Base-by-base conservation (phyloP, 2,797 vertebrate species). In the Ataeniobius toweri region DNA sequence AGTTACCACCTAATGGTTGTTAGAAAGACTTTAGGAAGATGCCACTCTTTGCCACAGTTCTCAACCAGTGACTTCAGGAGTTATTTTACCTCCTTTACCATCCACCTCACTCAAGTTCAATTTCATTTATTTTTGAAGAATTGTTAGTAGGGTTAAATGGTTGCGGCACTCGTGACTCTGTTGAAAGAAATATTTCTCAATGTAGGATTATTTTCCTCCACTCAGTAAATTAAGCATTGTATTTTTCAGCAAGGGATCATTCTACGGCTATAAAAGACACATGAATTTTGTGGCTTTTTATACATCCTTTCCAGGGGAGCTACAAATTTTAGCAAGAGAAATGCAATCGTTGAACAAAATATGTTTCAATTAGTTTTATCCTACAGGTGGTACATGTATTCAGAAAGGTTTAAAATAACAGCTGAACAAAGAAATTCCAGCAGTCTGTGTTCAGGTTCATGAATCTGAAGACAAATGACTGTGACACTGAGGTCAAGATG, bases 401-500 rank as follows among this genome's bases (percentile, higher is more conserved):
- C 12, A 68, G 22, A 46, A 68, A 44, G 1, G 12, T 39, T 67
- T n/a, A 53, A 48, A 75, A 16, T 39, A 53, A 31, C 41, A 3
- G 2, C 39, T 56, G 1, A 67, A 63, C 9, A 24, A 31, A 12
- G 24, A 51, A 39, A 24, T 58, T 4, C 56, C 58, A 59, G 58
- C n/a, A 59, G n/a, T 28, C n/a, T 59, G 12, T 59, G 10, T 28
- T 1, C 58, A 13, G 39, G 24, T 22, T 46, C 2, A 46, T 55
- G 70, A 28, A 56, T 71, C 28, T 26, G 74, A 14, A 56, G 36
- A 28, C 13, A 74, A 72, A 68, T 63, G 28, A 80, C 70, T 58
- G 41, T 76, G 53, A 83, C 70, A 58, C 20, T 56, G 56, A 71
- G 13, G 65, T 81, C 58, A 20, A n/a, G 2, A 36, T 53, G 18